Evolutionary conservation across 1,140 invertebrate genomes (phyloP).

Genomic region (Listronotus oregonensis): DNA sequence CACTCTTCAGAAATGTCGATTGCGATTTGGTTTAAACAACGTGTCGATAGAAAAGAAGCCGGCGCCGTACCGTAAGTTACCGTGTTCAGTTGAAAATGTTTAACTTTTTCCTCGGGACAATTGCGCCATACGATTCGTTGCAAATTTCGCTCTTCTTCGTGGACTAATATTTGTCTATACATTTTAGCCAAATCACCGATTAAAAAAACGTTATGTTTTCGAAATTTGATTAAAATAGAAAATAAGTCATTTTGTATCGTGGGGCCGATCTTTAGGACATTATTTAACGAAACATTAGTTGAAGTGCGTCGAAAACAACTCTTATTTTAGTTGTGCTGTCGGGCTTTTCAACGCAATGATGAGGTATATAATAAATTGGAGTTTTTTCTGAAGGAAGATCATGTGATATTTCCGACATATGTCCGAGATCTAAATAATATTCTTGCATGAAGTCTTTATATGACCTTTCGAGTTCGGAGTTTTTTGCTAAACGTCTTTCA

Average conservation of each 20-base stretch:
- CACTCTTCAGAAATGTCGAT: conserved; percentile 35
- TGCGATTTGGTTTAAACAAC: conserved; percentile 48
- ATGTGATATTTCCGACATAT: conserved; percentile 34
- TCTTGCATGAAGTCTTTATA: too few relatives aligned
- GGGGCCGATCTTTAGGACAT: conserved; percentile 51
- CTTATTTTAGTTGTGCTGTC: too few relatives aligned
- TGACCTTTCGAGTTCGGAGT: too few relatives aligned
- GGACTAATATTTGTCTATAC: conserved; percentile 55
- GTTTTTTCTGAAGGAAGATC: too few relatives aligned
- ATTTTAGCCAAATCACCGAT: conserved; percentile 55
- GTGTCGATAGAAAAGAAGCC: conserved; percentile 52
- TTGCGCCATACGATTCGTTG: conserved; percentile 57
- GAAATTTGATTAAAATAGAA: conserved; percentile 55
- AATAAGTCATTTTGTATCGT: conserved; percentile 55
- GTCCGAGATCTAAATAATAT: too few relatives aligned
- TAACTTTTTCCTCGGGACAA: conserved; percentile 37
- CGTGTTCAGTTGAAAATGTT: conserved; percentile 50
- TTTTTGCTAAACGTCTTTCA: too few relatives aligned
- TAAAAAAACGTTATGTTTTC: conserved; percentile 48
- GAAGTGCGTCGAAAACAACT: too few relatives aligned
- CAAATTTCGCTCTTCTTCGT: conserved; percentile 48
- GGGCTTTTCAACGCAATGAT: conserved; percentile 43
- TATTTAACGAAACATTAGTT: conserved; percentile 55
- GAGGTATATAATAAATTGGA: too few relatives aligned
- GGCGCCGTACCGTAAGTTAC: conserved; percentile 55